Base-by-base conservation (phyloP, 2,797 vertebrate genomes). In the Dromococcyx pavoninus region DNA sequence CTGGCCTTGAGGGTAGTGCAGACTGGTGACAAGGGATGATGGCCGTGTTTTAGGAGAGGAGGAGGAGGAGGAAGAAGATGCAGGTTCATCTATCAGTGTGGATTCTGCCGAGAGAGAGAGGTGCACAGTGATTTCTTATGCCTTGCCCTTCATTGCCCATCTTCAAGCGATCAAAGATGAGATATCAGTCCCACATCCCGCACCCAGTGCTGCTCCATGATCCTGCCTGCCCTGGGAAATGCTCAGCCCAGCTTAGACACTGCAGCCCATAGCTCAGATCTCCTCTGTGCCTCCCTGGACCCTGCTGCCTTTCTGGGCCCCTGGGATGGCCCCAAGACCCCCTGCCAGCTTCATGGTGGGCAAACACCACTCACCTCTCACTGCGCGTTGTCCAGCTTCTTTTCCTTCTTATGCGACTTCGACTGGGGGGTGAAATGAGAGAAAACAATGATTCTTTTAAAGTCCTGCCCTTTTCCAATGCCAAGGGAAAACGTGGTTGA, bases 311-410 rank as follows among this genome's bases (percentile, higher is more conserved):
- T 70, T 16, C 39, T 2, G 1, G 16, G 23, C 1, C 19, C 7
- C 57, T 39, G 12, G 28, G 14, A 37, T 7, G 53, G 17, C 39
- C 77, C 35, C 2, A 3, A 41, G 37, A 37, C 41, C 7, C 8
- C 53, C 28, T 25, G 17, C 18, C 69, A 56, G 60, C 51, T 4
- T 1, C 2, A 1, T 9, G 65, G 53, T 54, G 43, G 32, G 33
- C 21, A 72, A 85, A 13, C 69, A 41, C 22, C n/a, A 44, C 95
- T 95, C 76, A 96, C 95, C 96, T 93, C 89, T 96, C 89, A 88
- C 54, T 89, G 91, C 0, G 43, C 21, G 58, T 84, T 96, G 79
- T 86, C 95, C 30, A 41, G 10, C 76, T 94, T 12, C 79, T 96
- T 95, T n/a, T 5, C 79, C 83, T 95, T 96, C 96, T 96, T 96